These are phyloP conservation scores for zebrafish (Danio rerio) DNA, from an alignment of 2,113 vertebrate genomes.

Conservation along the genomic window GRCz12tu NC_133196.1:17431001-17431500, in stretches of 20 bases:
- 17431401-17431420: too few species aligned
- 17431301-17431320: not conserved
- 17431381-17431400: too few species aligned
- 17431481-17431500: too few species aligned
- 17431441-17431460: too few species aligned
- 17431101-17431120: not conserved
- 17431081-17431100: slow-evolving; percentile 9
- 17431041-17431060: not conserved
- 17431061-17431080: not conserved
- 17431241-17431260: not conserved
- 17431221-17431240: not conserved
- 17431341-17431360: not conserved
- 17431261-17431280: not conserved
- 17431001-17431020: not conserved
- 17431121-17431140: not conserved
- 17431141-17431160: slow-evolving; percentile 9
- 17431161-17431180: not conserved
- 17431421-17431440: too few species aligned
- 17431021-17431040: not conserved
- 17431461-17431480: too few species aligned
- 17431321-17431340: not conserved
- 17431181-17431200: not conserved
- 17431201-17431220: not conserved
- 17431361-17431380: not conserved
- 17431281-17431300: not conserved